Conservation (phyloP, 2,113 vertebrate genomes). For the Hylia prasina region DNA sequence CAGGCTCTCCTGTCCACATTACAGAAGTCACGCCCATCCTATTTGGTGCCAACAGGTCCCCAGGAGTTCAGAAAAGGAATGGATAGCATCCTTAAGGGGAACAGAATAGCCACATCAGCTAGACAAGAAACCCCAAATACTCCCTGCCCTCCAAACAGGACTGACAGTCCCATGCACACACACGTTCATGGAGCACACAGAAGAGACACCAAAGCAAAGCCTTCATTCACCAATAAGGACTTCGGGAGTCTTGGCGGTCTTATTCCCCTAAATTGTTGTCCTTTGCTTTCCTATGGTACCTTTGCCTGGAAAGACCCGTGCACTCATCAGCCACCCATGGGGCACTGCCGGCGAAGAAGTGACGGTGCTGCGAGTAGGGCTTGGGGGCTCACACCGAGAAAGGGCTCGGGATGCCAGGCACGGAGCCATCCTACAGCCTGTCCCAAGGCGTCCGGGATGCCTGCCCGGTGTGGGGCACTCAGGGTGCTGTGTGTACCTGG, state of each 20-base stretch:
- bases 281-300: neutral
- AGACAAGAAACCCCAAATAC: neutral
- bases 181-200: neutral
- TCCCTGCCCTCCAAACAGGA: neutral
- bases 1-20: neutral
- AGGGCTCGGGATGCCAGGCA: neutral
- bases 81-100: neutral
- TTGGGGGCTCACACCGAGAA: neutral
- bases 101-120: neutral
- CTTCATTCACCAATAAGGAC: neutral
- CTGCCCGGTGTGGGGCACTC: neutral
- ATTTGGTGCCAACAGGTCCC: neutral
- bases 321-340: rapidly evolving
- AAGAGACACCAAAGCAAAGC: neutral
- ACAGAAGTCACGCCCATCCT: neutral
- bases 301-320: neutral
- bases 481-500: neutral
- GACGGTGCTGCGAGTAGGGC: neutral
- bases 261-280: neutral
- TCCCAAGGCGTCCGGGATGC: neutral
- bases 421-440: neutral
- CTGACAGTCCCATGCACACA: neutral
- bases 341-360: neutral
- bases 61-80: neutral
- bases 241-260: neutral